Percentiles rank a stretch among this genome's conserved stretches.
Evolutionary conservation across 2,113 vertebrate genomes (phyloP).

Genomic region (Passer domesticus): DNA sequence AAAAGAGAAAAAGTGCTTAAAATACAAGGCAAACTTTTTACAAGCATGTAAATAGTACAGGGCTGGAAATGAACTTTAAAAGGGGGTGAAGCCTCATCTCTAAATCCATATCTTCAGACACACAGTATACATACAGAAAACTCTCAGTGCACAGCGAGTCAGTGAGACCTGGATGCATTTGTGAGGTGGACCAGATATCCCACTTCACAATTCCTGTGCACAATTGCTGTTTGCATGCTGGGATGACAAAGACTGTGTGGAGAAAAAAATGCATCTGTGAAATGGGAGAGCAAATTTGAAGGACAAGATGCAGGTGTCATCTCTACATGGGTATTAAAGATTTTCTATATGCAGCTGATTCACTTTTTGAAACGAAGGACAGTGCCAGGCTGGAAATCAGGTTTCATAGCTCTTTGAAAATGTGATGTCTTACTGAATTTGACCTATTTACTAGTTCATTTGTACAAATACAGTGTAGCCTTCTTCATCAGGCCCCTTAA

Average conservation of each 20-base stretch:
- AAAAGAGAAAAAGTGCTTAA: conserved; percentile 48
- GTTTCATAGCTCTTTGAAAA: not conserved
- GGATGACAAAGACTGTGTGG: not conserved
- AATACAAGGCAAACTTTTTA: not conserved
- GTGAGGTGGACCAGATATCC: not conserved
- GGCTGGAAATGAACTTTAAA: not conserved
- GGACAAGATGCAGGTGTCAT: not conserved
- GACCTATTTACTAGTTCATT: not conserved
- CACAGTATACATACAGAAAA: not conserved
- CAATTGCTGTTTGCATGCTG: not conserved
- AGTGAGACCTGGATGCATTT: not conserved
- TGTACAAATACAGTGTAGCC: not conserved
- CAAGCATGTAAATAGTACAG: not conserved
- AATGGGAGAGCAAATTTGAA: not conserved
- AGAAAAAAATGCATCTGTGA: not conserved
- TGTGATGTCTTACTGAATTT: not conserved
- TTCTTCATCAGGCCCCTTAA: not conserved
- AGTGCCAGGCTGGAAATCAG: not conserved
- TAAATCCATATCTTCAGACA: not conserved
- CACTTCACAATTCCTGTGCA: not conserved
- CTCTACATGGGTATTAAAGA: not conserved
- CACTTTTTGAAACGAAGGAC: not conserved
- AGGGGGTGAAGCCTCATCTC: not conserved
- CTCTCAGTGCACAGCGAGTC: not conserved
- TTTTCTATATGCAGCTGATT: not conserved